phyloP scores from a whole-genome alignment of 2,797 vertebrate species.

The Glossophaga mutica region DNA sequence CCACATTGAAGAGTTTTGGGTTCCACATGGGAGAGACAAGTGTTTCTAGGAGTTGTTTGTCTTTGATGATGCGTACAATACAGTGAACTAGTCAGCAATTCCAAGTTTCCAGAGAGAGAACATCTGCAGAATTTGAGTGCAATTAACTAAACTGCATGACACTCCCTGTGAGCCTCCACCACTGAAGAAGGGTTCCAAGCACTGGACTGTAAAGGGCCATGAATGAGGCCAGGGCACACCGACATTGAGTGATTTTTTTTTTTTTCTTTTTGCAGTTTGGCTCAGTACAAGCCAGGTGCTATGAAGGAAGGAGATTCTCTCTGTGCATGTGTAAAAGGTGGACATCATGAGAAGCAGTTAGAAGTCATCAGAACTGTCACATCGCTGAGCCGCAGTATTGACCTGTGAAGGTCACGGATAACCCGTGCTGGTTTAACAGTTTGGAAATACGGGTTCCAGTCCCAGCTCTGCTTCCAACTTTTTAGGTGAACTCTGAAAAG shows the following conservation, averaged over 20 bases:
- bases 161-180: neutral
- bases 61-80: neutral
- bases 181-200: neutral
- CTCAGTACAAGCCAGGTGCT: neutral
- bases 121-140: slow-evolving; percentile 3
- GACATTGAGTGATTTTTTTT: neutral
- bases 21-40: neutral
- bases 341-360: neutral
- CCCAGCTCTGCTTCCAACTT: neutral
- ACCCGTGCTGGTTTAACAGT: neutral
- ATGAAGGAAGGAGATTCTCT: neutral
- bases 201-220: neutral
- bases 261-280: neutral
- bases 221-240: neutral
- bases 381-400: neutral
- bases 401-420: neutral
- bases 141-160: neutral
- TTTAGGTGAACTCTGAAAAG: neutral
- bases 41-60: neutral
- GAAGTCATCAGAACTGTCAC: neutral
- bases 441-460: neutral
- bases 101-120: neutral
- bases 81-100: neutral
- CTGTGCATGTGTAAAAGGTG: neutral
- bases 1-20: neutral